Percentiles rank a stretch among this genome's conserved stretches.
Conservation (phyloP, 2,113 vertebrate genomes). For the Phyllostomus hastatus region DNA sequence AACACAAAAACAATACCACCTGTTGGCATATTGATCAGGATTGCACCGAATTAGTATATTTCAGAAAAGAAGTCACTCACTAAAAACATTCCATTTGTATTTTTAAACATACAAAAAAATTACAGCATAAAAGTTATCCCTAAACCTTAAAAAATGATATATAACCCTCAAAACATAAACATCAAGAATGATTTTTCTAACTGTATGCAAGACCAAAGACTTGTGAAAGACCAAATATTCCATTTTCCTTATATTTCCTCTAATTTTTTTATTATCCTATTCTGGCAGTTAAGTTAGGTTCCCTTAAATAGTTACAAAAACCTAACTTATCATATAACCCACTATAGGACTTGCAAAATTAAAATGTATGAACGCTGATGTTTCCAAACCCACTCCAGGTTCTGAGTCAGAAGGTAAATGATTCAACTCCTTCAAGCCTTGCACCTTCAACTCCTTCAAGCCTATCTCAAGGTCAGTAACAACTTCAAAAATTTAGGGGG, state of each 20-base stretch:
- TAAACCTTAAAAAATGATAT: neutral
- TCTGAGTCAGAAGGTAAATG: neutral
- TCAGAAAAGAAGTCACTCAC: neutral
- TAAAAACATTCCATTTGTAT: neutral
- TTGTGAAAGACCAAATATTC: neutral
- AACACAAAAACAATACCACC: neutral
- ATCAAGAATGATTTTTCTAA: neutral
- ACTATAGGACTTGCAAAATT: neutral
- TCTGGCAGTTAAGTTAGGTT: slow-evolving; percentile 7
- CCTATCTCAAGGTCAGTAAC: neutral
- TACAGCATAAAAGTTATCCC: neutral
- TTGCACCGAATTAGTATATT: neutral
- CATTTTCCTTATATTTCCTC: neutral
- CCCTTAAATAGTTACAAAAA: neutral
- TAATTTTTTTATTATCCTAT: neutral
- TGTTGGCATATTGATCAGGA: neutral
- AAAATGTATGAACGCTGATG: neutral
- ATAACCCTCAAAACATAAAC: neutral
- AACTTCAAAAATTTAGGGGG: neutral
- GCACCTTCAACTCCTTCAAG: too few species aligned
- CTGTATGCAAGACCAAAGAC: neutral
- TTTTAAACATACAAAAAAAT: slow-evolving; percentile 1
- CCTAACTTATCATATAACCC: neutral
- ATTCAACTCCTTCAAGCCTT: neutral
- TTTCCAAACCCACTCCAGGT: neutral